Base-by-base conservation (phyloP, 35 echinoderm and acorn worm genomes). In the Diadema setosum region DNA sequence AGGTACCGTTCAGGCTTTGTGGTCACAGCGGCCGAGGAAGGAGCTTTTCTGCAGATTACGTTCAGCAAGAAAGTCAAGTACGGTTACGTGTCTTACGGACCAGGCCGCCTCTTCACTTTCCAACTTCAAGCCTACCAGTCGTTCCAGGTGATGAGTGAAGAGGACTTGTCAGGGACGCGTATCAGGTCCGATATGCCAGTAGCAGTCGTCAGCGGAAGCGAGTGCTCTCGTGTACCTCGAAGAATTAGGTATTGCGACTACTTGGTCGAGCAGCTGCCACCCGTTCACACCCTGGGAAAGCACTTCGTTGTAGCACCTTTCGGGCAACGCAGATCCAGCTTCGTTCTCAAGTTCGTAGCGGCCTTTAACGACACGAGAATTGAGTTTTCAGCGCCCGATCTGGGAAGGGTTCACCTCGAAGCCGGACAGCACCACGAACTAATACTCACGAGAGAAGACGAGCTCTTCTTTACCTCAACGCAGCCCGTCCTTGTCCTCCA, bases 251-350 rank as follows among this genome's bases (percentile, higher is more conserved):
- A 91, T 36, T 97, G 95, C 75, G 95, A 97, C 48, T 91, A 97
- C 30, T 44, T 97, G 12, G 87, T 97, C 17, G 95, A 97, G 84
- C 89, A 86, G 64, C 74, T 97, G 43, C 95, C 95, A 36, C 91
- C 95, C 0, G 90, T 93, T 26, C 56, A 81, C 21, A 97, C 95
- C 21, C 91, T 91, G 73, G 95, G 95, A 27, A 93, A 90, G 56
- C 70, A 74, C 24, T 97, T 93, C 64, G 93, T 87, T 29, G 75
- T 97, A 0, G 87, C 88, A 40, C 95, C 95, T 9, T 90, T 97
- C 33, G 40, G 75, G 49, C 83, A 90, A 32, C 65, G 95, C 5
- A 85, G 67, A 75, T 35, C 27, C 3, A 91, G 95, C 0, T 97
- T 75, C 42, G 61, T 97, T 23, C 91, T 97, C 29, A 75, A 87